Base-by-base conservation (phyloP, 2,797 vertebrate genomes). In the Xenops minutus region DNA sequence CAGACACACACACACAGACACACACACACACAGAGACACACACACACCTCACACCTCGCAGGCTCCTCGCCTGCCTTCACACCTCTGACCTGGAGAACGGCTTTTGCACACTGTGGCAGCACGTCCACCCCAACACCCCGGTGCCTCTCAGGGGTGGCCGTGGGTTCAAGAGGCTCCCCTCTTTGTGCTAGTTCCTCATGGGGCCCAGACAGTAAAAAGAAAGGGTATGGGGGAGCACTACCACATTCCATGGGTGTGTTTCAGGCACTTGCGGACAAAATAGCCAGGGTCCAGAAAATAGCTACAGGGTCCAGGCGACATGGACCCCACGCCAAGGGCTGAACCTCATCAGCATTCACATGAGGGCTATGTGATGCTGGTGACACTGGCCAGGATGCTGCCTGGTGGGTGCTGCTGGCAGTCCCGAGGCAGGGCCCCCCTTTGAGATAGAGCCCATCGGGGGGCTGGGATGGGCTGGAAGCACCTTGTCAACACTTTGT, bases 101-200 rank as follows among this genome's bases (percentile, higher is more conserved):
- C 4, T 15, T 52, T 71, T 80, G 58, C 73, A 51, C 29, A 16
- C 46, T 5, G 0, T 1, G 9, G 17, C 39, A 44, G n/a, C 7
- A 1, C 20, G 32, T 34, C 12, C 6, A 34, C 24, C 14, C 27
- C 52, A 26, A 17, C 18, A 27, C 10, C 29, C 32, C 0, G 0
- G 9, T 56, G 22, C 43, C 30, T 61, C 82, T 58, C 2, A 0
- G 30, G 23, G 34, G 9, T 2, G 7, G 10, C 66, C 59, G 8
- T 5, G 6, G 20, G 19, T 24, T 58, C 41, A 29, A 7, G 17
- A 30, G 11, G 20, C 32, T 89, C 20, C 55, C 48, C 26, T 88
- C 30, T n/a, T 10, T 4, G 2, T 22, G 27, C 29, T 3, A 6
- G 30, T 64, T 12, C 21, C 1, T 2, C n/a, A 27, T 8, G 26